A percentile compares a stretch with the other conserved stretches of the same genome.
phyloP scores from a whole-genome alignment of 1,140 invertebrate species.

The Plodia interpunctella region DNA sequence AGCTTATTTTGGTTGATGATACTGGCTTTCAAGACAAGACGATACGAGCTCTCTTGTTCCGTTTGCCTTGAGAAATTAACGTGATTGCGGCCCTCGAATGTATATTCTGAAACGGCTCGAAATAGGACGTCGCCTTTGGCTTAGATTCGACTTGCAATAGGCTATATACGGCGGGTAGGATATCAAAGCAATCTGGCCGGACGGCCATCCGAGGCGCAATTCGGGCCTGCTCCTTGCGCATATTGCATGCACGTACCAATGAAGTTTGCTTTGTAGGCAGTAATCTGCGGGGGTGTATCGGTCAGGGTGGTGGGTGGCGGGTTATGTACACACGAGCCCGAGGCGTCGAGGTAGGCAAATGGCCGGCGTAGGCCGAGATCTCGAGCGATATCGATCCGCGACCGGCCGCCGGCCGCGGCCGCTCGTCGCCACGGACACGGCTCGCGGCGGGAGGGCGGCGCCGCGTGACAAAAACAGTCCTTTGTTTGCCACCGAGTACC shows the following conservation, averaged over 20 bases:
- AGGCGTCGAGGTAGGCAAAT: slow-evolving; percentile 74
- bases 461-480: slow-evolving; percentile 66
- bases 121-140: slow-evolving; percentile 38
- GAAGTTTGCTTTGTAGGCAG: slow-evolving; percentile 76
- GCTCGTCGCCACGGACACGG: slow-evolving; percentile 57
- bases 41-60: slow-evolving; percentile 17
- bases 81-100: slow-evolving; percentile 48
- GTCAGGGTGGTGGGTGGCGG: slow-evolving; percentile 57
- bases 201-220: slow-evolving; percentile 51
- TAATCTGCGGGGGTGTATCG: slow-evolving; percentile 73
- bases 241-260: slow-evolving; percentile 76
- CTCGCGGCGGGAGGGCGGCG: slow-evolving; percentile 52
- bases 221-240: slow-evolving; percentile 69
- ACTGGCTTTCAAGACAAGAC: slow-evolving; percentile 14
- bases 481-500: slow-evolving; percentile 52
- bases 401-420: slow-evolving; percentile 48
- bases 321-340: slow-evolving; percentile 73
- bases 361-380: slow-evolving; percentile 73
- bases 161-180: slow-evolving; percentile 42
- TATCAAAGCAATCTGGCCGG: slow-evolving; percentile 66
- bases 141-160: slow-evolving; percentile 52
- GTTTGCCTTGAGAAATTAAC: slow-evolving; percentile 54
- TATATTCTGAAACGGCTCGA: slow-evolving; percentile 29
- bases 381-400: slow-evolving; percentile 70
- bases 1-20: slow-evolving; percentile 3